phyloP scores from a whole-genome alignment of 2,888 invertebrate species.

The Folsomia candida region DNA sequence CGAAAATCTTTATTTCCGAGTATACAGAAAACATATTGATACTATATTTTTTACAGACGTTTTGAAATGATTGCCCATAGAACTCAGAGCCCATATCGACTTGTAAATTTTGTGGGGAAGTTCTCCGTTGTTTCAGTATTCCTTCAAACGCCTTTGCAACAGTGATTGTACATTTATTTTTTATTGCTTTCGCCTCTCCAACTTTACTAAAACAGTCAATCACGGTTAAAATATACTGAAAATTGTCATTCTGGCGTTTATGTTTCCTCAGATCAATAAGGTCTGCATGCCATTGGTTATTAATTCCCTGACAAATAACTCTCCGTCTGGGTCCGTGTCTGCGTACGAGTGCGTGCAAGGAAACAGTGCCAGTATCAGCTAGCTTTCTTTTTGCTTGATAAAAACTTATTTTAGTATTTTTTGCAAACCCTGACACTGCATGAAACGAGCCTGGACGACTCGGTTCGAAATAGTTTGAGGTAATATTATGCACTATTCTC shows the following conservation, averaged over 20 bases:
- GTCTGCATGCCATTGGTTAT: constrained; percentile 24
- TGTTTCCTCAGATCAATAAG: constrained; percentile 18
- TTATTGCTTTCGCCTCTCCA: constrained; percentile 11
- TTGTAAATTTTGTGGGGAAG: not conserved
- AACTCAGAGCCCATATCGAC: constrained; percentile 24
- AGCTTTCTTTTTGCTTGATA: constrained; percentile 12
- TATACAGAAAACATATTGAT: constrained; percentile 27
- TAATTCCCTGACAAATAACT: constrained; percentile 11
- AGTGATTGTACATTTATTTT: constrained; percentile 17
- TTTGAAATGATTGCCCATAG: constrained; percentile 8
- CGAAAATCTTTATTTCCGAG: constrained; percentile 14
- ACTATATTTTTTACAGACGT: not conserved
- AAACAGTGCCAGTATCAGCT: constrained; percentile 9
- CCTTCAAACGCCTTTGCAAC: constrained; percentile 19
- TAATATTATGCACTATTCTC: not conserved
- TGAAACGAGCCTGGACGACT: not conserved
- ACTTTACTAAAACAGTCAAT: constrained; percentile 20
- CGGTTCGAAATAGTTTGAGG: not conserved
- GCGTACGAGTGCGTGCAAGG: constrained; percentile 16
- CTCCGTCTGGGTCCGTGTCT: constrained; percentile 14
- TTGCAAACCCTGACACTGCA: not conserved
- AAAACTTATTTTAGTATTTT: not conserved
- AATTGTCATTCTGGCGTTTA: constrained; percentile 6
- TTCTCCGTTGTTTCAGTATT: not conserved
- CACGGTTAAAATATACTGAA: constrained; percentile 19